Base-by-base conservation (phyloP, 1,140 invertebrate species). In the Sitodiplosis mosellana region DNA sequence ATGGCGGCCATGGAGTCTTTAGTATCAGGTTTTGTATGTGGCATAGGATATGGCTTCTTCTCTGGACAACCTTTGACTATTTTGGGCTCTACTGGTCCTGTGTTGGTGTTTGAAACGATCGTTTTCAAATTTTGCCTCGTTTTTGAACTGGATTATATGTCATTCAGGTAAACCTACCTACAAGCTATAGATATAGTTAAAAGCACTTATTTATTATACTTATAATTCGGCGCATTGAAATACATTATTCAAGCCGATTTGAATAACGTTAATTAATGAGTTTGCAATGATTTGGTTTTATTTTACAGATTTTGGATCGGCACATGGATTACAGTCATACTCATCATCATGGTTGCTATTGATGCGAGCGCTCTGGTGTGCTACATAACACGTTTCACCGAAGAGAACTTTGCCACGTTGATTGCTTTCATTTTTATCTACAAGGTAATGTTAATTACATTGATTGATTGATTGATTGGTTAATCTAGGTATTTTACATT, bases 391-490 rank as follows among this genome's bases (percentile, higher is more conserved):
- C 80, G 95, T 55, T 99, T 99, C 64, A 99, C 95, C 0, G 95
- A 99, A 70, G 95, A 99, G 70, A 96, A 94, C 63, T 99, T 99
- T 67, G 95, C 95, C 17, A 92, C 90, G 1, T 71, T 99, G 7
- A 99, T 99, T 58, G 94, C 94, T 2, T 85, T 99, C 53, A 99
- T 99, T 59, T 99, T 99, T 67, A 95, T 99, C 61, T 92, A 90
- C 63, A 96, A 99, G 76, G 90, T 93, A 63, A 65, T 50, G 46
- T 20, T 14, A 17, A 17, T n/a, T n/a, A n/a, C n/a, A n/a, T n/a
- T n/a, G n/a, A n/a, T n/a, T n/a, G 7, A 34, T 34, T 34, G 14
- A n/a, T n/a, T n/a, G n/a, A n/a, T n/a, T n/a, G n/a, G n/a, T n/a
- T n/a, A n/a, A n/a, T n/a, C n/a, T n/a, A n/a, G n/a, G n/a, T n/a